These are phyloP conservation scores for Parnassius orleans DNA, from an alignment of 2,888 invertebrate species.

Conservation along the genomic window DNA sequence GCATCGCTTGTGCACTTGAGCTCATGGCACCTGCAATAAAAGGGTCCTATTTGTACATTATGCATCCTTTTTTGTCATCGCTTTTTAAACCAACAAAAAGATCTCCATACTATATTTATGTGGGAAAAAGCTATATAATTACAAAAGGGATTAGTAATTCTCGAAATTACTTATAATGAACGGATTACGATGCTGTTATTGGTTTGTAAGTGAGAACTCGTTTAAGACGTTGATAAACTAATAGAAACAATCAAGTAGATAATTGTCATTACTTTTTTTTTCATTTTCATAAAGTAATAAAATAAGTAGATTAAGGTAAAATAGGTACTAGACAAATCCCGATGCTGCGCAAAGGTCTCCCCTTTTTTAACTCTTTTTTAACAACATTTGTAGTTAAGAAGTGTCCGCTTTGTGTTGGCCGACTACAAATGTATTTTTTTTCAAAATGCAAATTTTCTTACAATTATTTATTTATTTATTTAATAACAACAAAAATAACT, in stretches of 20 bases:
- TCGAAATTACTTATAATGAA: constrained; percentile 50
- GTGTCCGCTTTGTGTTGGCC: too few species aligned
- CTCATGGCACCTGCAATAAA: constrained; percentile 72
- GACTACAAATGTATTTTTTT: too few species aligned
- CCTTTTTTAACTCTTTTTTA: too few species aligned
- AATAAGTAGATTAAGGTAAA: not conserved
- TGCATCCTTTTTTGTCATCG: constrained; percentile 44
- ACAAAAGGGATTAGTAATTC: constrained; percentile 47
- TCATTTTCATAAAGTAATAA: constrained; percentile 1
- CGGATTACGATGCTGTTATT: constrained; percentile 45
- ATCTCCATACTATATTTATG: constrained; percentile 35
- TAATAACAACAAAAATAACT: too few species aligned
- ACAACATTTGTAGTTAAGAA: too few species aligned
- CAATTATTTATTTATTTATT: too few species aligned
- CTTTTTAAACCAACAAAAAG: constrained; percentile 50
- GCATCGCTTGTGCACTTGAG: constrained; percentile 70
- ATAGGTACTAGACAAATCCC: too few species aligned
- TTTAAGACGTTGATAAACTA: constrained; percentile 25
- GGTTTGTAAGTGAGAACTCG: constrained; percentile 44
- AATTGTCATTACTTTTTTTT: not conserved
- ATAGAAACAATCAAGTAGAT: constrained; percentile 9
- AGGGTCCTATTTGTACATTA: constrained; percentile 44
- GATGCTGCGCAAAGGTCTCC: too few species aligned
- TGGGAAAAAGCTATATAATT: constrained; percentile 50
- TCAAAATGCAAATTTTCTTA: too few species aligned